A percentile compares a stretch with the other conserved stretches of the same genome.
Evolutionary conservation across 2,113 vertebrate genomes (phyloP).

Genomic region (Pimephales promelas): DNA sequence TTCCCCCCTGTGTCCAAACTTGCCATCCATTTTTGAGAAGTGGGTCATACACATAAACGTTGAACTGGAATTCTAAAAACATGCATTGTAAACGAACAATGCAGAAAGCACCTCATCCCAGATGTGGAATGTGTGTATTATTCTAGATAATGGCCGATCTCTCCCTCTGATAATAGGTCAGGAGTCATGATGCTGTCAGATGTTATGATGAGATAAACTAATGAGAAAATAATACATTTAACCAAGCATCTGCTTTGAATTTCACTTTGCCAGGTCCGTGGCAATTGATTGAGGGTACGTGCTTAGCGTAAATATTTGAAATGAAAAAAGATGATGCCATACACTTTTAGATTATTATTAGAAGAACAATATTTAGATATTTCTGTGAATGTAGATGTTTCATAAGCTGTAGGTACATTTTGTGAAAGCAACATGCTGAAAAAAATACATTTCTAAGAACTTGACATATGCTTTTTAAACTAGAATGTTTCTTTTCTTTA

Average conservation of each 20-base stretch:
- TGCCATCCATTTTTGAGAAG: slow-evolving; percentile 15
- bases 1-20: slow-evolving; percentile 13
- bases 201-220: slow-evolving; percentile 14
- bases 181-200: background rate
- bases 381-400: background rate
- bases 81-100: slow-evolving; percentile 6
- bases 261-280: background rate
- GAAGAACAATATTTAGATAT: background rate
- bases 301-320: background rate
- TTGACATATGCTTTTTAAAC: background rate
- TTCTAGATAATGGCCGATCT: background rate
- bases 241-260: slow-evolving; percentile 1
- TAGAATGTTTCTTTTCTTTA: background rate
- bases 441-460: background rate
- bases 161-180: background rate
- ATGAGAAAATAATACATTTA: background rate
- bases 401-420: background rate
- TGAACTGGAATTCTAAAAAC: background rate
- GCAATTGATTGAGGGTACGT: background rate
- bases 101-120: slow-evolving; percentile 23
- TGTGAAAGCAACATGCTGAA: background rate
- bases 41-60: background rate
- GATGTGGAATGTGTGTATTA: slow-evolving; percentile 19
- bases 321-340: background rate
- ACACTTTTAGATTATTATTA: background rate